Percentiles rank a stretch among this genome's conserved stretches.
Conservation (phyloP, 30 jellyfish, hydroid and myxozoan species). For the Turritopsis rubra region DNA sequence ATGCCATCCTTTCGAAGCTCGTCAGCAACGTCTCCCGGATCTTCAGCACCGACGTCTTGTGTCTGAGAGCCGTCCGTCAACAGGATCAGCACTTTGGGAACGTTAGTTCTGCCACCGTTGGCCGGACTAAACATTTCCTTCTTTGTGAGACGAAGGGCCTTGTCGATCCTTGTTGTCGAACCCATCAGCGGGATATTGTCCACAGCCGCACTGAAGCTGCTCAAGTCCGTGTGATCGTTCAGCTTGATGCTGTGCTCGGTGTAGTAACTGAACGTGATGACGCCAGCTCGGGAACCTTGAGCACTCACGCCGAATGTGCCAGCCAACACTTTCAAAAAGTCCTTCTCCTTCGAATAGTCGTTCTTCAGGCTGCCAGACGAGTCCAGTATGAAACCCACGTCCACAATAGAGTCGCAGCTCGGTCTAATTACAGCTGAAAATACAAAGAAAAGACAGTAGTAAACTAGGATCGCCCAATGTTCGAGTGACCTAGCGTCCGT, state of each 20-base stretch:
- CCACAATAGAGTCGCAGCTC: conserved; percentile 60
- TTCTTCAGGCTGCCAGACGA: conserved; percentile 64
- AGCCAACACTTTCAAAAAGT: conserved; percentile 43
- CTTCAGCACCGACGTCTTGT: conserved; percentile 49
- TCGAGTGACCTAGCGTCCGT: not conserved
- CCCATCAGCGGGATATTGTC: conserved; percentile 58
- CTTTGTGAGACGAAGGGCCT: conserved; percentile 47
- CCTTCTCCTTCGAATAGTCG: conserved; percentile 51
- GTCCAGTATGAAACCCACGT: conserved; percentile 57
- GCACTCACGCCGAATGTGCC: conserved; percentile 43
- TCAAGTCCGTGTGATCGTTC: conserved; percentile 27
- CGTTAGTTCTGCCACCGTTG: conserved; percentile 64
- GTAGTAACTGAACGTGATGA: conserved; percentile 49
- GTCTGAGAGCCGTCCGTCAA: conserved; percentile 88
- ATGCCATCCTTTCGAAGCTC: conserved; percentile 52
- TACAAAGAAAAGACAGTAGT: not conserved
- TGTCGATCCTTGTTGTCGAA: conserved; percentile 66
- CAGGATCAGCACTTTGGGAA: conserved; percentile 46
- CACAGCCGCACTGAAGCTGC: conserved; percentile 50
- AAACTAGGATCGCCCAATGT: not conserved
- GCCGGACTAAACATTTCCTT: conserved; percentile 34
- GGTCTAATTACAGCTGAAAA: conserved; percentile 13
- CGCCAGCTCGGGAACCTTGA: conserved; percentile 43
- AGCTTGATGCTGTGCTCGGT: conserved; percentile 57
- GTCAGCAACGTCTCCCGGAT: conserved; percentile 56